Evolutionary conservation across 2,113 vertebrate species (phyloP), one percentile per base, ranked within the genome.

Genomic region (Chiloscyllium plagiosum): DNA sequence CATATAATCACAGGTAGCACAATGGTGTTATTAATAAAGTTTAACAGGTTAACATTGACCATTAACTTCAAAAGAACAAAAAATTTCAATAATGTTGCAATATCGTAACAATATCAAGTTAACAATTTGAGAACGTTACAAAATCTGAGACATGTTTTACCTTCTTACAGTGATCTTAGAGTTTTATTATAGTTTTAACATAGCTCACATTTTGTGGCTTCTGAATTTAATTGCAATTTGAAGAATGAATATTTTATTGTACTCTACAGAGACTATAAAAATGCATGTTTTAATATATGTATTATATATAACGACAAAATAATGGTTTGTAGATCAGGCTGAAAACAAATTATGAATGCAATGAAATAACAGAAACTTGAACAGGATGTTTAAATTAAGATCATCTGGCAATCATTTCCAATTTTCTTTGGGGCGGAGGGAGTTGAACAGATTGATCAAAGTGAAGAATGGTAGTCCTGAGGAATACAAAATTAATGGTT

Each of bases 291-390:
- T 87, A 52, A 50, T 52, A 10, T 52, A 33, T 56, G 15, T 90
- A 52, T 33, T 90, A 24, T 61, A 90, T 29, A 90, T 13, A 15
- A 26, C 26, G 52, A 90, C 17, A 87, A 50, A 52, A 87, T 52
- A 87, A 29, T 87, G 85, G 52, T 22, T 47, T 83, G 85, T 52
- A 52, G 52, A 33, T 61, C 29, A 90, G 61, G 3, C 52, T 90
- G 87, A 90, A 90, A 90, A 29, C 29, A 61, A 90, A 90, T 90
- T 90, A 61, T n/a, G 50, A 90, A 90, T 90, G 26, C 87, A 90
- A 61, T 90, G 87, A 90, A 61, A 90, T 33, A 90, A 65, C 29
- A 61, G 80, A 83, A 47, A 83, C 80, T 87, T 29, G 29, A 61
- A 90, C 15, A 65, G 26, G 87, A 56, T 90, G 52, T 90, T 90